These are phyloP conservation scores for Sclerodermus sp. DNA, from an alignment of 2,888 invertebrate genomes.

Conservation along the genomic window DNA sequence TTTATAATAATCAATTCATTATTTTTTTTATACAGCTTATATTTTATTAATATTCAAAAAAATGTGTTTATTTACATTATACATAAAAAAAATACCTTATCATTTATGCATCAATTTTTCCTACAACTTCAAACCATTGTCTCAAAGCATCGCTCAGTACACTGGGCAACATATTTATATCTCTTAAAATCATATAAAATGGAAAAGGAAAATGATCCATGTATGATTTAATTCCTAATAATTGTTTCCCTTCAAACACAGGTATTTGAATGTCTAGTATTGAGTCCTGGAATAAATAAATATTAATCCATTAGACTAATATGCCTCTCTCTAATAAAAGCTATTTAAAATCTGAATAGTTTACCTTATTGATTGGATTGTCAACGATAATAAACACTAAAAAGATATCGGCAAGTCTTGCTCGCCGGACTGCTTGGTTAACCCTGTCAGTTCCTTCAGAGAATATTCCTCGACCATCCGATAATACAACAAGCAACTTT, in stretches of 20 bases:
- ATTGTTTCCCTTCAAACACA: constrained; percentile 65
- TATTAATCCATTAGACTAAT: not conserved
- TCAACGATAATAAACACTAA: constrained; percentile 95
- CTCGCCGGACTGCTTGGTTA: constrained; percentile 76
- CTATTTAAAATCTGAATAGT: constrained; percentile 2
- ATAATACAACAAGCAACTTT: constrained; percentile 87
- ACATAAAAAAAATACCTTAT: not conserved
- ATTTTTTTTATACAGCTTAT: no score
- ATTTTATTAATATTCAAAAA: no score
- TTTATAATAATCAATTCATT: no score
- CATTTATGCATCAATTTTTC: constrained; percentile 59
- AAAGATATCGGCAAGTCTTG: constrained; percentile 83
- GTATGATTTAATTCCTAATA: constrained; percentile 74
- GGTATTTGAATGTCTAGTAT: constrained; percentile 87
- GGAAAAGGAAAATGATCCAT: constrained; percentile 97
- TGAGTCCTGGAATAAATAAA: constrained; percentile 69
- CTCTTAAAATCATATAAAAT: constrained; percentile 91
- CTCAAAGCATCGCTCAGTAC: constrained; percentile 93
- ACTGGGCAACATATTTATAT: constrained; percentile 83
- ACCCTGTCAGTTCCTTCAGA: constrained; percentile 83
- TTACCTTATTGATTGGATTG: constrained; percentile 85
- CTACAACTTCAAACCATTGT: constrained; percentile 98
- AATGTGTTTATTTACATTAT: no score
- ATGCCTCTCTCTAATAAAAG: not conserved
- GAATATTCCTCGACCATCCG: constrained; percentile 93